Conservation (phyloP, 1,140 invertebrate species). For the Schlechtendalia chinensis region DNA sequence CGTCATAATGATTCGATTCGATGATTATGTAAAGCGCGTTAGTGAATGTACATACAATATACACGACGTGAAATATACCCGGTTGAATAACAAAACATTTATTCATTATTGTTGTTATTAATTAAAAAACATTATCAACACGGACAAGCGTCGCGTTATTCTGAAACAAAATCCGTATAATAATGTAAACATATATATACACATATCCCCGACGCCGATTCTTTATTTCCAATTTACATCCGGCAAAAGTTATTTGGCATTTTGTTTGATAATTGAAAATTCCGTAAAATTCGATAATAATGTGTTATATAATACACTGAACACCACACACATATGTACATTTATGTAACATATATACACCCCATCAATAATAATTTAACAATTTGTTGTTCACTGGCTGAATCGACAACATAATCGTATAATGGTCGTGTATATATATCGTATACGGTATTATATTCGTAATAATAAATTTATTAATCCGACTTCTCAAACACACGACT, state of each 20-base stretch:
- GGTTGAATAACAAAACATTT: too few species aligned
- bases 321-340: neutral
- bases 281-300: constrained; percentile 1
- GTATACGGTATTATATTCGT: too few species aligned
- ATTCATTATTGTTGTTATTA: too few species aligned
- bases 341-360: neutral
- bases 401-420: constrained; percentile 1
- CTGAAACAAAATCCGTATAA: neutral
- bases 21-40: too few species aligned
- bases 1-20: too few species aligned
- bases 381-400: neutral
- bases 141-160: too few species aligned
- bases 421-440: constrained; percentile 11
- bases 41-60: too few species aligned
- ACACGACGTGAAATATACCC: too few species aligned
- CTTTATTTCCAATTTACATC: neutral
- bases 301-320: too few species aligned
- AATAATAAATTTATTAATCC: neutral
- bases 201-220: too few species aligned
- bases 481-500: neutral
- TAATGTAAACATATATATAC: neutral
- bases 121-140: neutral
- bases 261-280: constrained; percentile 17
- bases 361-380: constrained; percentile 25
- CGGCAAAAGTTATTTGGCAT: neutral